Evolutionary conservation across 37 sponge, comb jelly and placozoan species (phyloP).

Genomic region (Corticium candelabrum): DNA sequence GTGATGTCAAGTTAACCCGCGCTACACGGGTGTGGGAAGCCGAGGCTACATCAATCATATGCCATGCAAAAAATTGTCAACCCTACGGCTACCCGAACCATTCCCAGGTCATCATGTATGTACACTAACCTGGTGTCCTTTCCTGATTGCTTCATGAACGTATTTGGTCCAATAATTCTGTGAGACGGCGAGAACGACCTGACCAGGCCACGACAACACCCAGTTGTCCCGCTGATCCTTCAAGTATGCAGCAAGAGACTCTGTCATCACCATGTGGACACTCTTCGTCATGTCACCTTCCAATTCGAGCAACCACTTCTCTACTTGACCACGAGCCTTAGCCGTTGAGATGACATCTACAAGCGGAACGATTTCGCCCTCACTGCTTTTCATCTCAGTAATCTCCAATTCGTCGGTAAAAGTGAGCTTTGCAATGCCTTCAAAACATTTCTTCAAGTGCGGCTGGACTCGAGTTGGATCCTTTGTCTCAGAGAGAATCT

Average conservation of each 20-base stretch:
- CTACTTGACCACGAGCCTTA: constrained; percentile 96
- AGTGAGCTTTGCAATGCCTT: constrained; percentile 88
- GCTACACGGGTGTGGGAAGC: too few species aligned
- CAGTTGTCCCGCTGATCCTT: constrained; percentile 64
- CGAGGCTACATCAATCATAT: too few species aligned
- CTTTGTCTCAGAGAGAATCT: constrained; percentile 99
- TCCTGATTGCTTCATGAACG: constrained; percentile 72
- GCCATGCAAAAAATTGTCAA: too few species aligned
- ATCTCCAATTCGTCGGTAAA: constrained; percentile 97
- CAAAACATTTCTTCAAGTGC: constrained; percentile 99
- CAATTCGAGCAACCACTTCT: constrained; percentile 97
- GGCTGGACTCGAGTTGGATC: constrained; percentile 99
- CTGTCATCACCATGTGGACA: constrained; percentile 69
- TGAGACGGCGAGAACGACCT: constrained; percentile 94
- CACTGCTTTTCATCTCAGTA: constrained; percentile 95
- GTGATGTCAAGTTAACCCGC: too few species aligned
- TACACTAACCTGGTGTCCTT: constrained; percentile 54
- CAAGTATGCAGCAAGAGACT: constrained; percentile 53
- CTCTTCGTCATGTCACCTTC: constrained; percentile 82
- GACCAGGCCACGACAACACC: constrained; percentile 90
- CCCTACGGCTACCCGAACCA: too few species aligned
- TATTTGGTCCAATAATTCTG: constrained; percentile 89
- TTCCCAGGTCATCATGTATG: too few species aligned
- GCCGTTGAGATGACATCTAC: constrained; percentile 84
- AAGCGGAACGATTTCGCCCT: constrained; percentile 88